Conservation (phyloP, 1,140 invertebrate species). For the Polypedilum vanderplanki region DNA sequence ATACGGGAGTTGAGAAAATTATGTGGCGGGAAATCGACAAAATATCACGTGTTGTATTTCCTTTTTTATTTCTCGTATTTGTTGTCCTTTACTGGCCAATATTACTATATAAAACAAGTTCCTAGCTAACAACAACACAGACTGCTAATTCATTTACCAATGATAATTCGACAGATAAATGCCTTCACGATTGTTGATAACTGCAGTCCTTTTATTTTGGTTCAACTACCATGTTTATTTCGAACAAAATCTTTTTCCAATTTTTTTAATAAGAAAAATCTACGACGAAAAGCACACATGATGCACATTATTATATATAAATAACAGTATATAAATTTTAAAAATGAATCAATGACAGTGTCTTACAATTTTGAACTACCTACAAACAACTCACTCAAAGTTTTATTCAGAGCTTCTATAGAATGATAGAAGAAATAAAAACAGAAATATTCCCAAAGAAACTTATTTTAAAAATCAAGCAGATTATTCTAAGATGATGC, state of each 20-base stretch:
- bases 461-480: too few species aligned
- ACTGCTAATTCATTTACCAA: background rate
- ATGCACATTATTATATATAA: background rate
- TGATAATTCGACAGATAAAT: background rate
- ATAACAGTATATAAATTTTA: background rate
- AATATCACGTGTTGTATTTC: conserved; percentile 61
- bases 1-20: conserved; percentile 56
- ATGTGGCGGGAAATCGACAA: conserved; percentile 62
- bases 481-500: too few species aligned
- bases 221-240: background rate
- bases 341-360: conserved; percentile 12
- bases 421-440: too few species aligned
- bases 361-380: background rate
- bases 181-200: background rate
- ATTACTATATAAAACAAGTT: conserved; percentile 54
- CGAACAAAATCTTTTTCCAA: background rate
- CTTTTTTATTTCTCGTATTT: conserved; percentile 64
- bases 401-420: conserved; percentile 3
- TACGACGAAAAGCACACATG: background rate
- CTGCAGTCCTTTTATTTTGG: background rate
- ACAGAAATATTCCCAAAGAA: too few species aligned
- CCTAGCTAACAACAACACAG: background rate
- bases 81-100: conserved; percentile 69
- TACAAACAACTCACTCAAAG: background rate
- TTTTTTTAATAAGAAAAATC: background rate